These are phyloP conservation scores for Tauraco erythrolophus DNA, from an alignment of 2,113 vertebrate species.

Conservation along the genomic window DNA sequence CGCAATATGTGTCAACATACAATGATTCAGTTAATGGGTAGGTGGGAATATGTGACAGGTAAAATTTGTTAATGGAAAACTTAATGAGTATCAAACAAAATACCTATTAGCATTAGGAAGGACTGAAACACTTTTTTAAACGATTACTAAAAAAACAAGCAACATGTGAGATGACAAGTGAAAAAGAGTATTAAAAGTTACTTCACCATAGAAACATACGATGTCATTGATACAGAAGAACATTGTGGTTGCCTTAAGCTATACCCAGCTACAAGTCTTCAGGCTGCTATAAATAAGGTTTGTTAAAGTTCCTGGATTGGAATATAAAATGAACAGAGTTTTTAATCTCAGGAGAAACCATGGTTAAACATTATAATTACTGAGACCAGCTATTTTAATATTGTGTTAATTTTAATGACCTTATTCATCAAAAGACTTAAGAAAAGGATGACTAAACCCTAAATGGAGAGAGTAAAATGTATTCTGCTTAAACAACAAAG, in stretches of 20 bases:
- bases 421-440: constrained; percentile 41
- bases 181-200: constrained; percentile 48
- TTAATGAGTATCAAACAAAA: constrained; percentile 63
- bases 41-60: constrained; percentile 61
- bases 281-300: constrained; percentile 59
- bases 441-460: constrained; percentile 41
- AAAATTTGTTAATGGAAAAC: constrained; percentile 57
- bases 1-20: constrained; percentile 33
- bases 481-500: constrained; percentile 50
- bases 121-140: constrained; percentile 43
- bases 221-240: constrained; percentile 52
- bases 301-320: constrained; percentile 19
- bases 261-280: constrained; percentile 34
- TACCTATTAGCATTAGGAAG: constrained; percentile 46
- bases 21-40: constrained; percentile 65
- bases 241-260: constrained; percentile 54
- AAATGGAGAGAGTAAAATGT: constrained; percentile 38
- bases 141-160: constrained; percentile 24
- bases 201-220: constrained; percentile 60
- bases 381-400: constrained; percentile 41
- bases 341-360: constrained; percentile 41
- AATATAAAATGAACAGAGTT: constrained; percentile 45
- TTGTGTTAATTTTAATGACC: constrained; percentile 45
- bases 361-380: constrained; percentile 33
- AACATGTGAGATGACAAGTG: constrained; percentile 28